Evolutionary conservation across 2,113 vertebrate species (phyloP), one percentile per base, ranked within the genome.

Genomic region (Rhynchopsitta pachyrhyncha): DNA sequence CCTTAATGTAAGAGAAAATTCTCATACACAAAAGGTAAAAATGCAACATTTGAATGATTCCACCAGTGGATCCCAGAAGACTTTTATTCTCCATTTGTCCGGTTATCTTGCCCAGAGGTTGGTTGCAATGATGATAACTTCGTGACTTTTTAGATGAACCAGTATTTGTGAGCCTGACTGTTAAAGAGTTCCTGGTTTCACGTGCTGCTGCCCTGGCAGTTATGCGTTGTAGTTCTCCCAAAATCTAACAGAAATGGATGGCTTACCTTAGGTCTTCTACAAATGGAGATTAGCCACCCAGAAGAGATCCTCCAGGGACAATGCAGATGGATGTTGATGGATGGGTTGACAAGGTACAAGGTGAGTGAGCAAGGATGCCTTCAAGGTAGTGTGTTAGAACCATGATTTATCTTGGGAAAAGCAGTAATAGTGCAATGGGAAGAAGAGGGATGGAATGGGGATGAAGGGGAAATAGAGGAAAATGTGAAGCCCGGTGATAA

Each of bases 171-270:
- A 90, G 7, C 11, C 1, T n/a, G 19, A 29, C 37, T 23, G 10
- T 41, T 5, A 41, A 8, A 59, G 37, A 6, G 9, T 42, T 69
- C 27, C 17, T 70, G 37, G 3, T 5, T 80, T 68, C 93, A 7
- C 8, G 3, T 69, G 33, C 33, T 79, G 25, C 79, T 82, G 17
- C 42, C 28, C 6, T 52, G 27, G 3, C 7, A 4, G 9, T 10
- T 31, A 13, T 0, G 2, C 7, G 0, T 29, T 27, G 4, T 2
- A 28, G 8, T 46, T 82, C 53, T 42, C 31, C 10, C 44, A 20
- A 35, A 85, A 68, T 33, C 18, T 33, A 24, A 27, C 37, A 74
- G 62, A 63, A 71, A 29, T 29, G 13, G 9, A 11, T 19, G 7
- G 9, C 17, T 86, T 77, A 15, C 7, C 4, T 49, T 28, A 41